phyloP scores from a whole-genome alignment of 2,113 vertebrate species.

The Anhinga anhinga region DNA sequence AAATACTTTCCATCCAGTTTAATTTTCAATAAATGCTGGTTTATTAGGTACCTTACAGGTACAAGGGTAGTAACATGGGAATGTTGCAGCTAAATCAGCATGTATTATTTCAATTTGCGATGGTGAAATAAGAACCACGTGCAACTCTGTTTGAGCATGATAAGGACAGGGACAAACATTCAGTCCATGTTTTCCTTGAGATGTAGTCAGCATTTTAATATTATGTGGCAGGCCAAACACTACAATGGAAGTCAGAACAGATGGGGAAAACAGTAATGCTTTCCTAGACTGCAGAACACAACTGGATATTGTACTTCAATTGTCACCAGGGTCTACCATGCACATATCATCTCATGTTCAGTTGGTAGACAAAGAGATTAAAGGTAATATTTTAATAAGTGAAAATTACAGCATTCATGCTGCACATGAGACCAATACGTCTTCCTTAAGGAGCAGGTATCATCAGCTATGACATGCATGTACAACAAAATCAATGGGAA shows the following conservation, averaged over 20 bases:
- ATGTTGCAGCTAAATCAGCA: neutral
- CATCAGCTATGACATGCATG: neutral
- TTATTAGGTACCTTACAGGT: neutral
- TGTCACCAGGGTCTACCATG: neutral
- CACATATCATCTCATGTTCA: neutral
- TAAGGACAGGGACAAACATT: conserved; percentile 18
- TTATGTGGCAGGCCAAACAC: neutral
- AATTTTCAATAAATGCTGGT: neutral
- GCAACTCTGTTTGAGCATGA: neutral
- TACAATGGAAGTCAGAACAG: neutral
- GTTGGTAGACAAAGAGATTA: neutral
- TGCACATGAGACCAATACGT: neutral
- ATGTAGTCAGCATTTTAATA: neutral
- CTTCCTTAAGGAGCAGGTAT: neutral
- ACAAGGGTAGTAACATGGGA: neutral
- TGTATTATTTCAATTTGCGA: neutral
- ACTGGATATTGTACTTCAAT: neutral
- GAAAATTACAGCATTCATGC: neutral
- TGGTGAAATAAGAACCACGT: neutral
- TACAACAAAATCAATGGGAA: neutral
- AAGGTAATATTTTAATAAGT: neutral
- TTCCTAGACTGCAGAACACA: neutral
- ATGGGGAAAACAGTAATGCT: neutral
- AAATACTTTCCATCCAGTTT: neutral
- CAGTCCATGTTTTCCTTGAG: neutral